phyloP scores from a whole-genome alignment of 1,140 invertebrate species.

The Lethrus apterus region DNA sequence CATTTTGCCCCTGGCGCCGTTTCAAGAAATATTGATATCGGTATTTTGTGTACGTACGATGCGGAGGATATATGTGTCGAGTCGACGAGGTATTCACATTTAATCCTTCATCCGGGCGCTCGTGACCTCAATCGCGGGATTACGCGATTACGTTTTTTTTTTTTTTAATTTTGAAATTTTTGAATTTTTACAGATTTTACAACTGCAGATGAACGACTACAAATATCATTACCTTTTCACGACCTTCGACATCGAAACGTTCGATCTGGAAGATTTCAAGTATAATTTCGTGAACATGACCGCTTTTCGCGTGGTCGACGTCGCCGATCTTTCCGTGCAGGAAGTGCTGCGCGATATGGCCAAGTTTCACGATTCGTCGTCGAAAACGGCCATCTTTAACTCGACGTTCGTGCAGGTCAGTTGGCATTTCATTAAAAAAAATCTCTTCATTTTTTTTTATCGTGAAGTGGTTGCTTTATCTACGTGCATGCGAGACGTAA shows the following conservation, averaged over 20 bases:
- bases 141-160: not conserved
- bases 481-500: too few relatives aligned
- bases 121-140: not conserved
- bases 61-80: too few relatives aligned
- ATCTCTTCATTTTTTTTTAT: too few relatives aligned
- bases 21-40: too few relatives aligned
- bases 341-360: conserved; percentile 80
- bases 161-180: conserved; percentile 26
- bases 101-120: not conserved
- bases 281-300: conserved; percentile 93
- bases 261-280: conserved; percentile 88
- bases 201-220: conserved; percentile 15
- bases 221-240: conserved; percentile 70
- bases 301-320: conserved; percentile 78
- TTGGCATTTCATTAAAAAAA: too few relatives aligned
- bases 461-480: too few relatives aligned
- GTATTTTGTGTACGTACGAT: too few relatives aligned
- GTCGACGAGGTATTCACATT: not conserved
- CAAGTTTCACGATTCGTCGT: conserved; percentile 70
- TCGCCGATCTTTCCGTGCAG: conserved; percentile 63
- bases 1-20: too few relatives aligned
- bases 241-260: conserved; percentile 84
- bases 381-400: conserved; percentile 59
- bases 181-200: conserved; percentile 66
- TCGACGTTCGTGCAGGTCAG: conserved; percentile 63